Evolutionary conservation across 2,797 vertebrate species (phyloP).

Genomic region (Allobates femoralis): DNA sequence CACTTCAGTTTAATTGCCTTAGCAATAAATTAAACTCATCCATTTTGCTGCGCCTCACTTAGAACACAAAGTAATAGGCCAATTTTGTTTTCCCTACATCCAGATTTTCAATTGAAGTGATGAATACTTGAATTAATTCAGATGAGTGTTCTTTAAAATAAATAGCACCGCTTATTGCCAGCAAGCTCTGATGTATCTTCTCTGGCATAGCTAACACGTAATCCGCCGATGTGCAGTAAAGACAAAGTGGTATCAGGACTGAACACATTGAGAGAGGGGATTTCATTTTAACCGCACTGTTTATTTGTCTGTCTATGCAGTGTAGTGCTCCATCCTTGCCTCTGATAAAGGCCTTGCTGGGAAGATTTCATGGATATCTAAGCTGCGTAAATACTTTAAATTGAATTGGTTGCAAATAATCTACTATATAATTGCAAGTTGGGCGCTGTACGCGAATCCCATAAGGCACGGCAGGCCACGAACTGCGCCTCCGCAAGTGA

Average conservation of each 20-base stretch:
- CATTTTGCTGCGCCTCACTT: slow-evolving; percentile 57
- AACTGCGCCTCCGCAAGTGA: no score
- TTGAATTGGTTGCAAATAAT: neutral
- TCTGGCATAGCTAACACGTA: slow-evolving; percentile 36
- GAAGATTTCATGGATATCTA: slow-evolving; percentile 26
- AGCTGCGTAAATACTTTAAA: slow-evolving; percentile 1
- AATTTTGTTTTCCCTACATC: slow-evolving; percentile 49
- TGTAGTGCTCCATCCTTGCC: neutral
- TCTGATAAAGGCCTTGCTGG: neutral
- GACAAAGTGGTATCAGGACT: slow-evolving; percentile 39
- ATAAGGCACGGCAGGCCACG: no score
- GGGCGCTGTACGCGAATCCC: no score
- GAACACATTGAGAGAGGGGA: slow-evolving; percentile 48
- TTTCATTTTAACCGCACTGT: slow-evolving; percentile 39
- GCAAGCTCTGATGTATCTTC: slow-evolving; percentile 53
- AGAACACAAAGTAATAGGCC: slow-evolving; percentile 53
- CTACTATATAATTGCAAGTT: no score
- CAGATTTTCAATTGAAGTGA: slow-evolving; percentile 52
- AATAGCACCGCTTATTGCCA: slow-evolving; percentile 55
- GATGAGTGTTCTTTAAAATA: slow-evolving; percentile 62
- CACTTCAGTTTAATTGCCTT: slow-evolving; percentile 58
- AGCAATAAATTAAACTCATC: slow-evolving; percentile 60
- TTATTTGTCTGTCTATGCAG: slow-evolving; percentile 23
- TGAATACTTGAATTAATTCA: slow-evolving; percentile 59
- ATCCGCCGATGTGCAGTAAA: slow-evolving; percentile 53